Percentiles rank a stretch among this genome's conserved stretches.
These are phyloP conservation scores for Apolygus lucorum DNA, from an alignment of 1,140 invertebrate species.

Conservation along the genomic window DNA sequence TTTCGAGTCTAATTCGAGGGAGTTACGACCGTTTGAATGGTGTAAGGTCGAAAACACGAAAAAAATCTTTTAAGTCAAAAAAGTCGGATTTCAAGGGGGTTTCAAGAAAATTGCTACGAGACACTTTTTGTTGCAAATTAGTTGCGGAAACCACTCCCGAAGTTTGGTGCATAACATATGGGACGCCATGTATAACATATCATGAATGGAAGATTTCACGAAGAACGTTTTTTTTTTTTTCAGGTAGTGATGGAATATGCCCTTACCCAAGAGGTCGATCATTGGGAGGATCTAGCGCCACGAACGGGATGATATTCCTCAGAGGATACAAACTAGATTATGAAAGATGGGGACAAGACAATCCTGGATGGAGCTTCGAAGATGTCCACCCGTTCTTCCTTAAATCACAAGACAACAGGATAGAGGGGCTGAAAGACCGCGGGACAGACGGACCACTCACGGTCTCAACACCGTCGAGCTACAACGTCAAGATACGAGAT, in stretches of 20 bases:
- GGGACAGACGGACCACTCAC: not conserved
- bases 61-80: too few species aligned
- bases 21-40: too few species aligned
- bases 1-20: too few species aligned
- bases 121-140: too few species aligned
- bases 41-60: too few species aligned
- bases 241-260: slow-evolving; percentile 31
- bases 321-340: slow-evolving; percentile 50
- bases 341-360: slow-evolving; percentile 45
- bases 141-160: too few species aligned
- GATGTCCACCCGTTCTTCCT: slow-evolving; percentile 43
- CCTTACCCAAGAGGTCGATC: slow-evolving; percentile 41
- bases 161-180: too few species aligned
- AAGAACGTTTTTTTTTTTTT: too few species aligned
- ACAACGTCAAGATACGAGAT: not conserved
- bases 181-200: too few species aligned
- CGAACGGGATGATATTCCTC: slow-evolving; percentile 56
- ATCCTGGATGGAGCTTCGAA: slow-evolving; percentile 46
- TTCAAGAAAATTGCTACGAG: too few species aligned
- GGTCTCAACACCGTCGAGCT: not conserved
- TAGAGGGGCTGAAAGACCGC: slow-evolving; percentile 44
- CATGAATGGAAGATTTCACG: too few species aligned
- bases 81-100: too few species aligned
- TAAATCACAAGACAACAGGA: slow-evolving; percentile 48
- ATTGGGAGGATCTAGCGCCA: slow-evolving; percentile 52